phyloP scores from a whole-genome alignment of 2,113 vertebrate species.

The Lasiurus borealis region DNA sequence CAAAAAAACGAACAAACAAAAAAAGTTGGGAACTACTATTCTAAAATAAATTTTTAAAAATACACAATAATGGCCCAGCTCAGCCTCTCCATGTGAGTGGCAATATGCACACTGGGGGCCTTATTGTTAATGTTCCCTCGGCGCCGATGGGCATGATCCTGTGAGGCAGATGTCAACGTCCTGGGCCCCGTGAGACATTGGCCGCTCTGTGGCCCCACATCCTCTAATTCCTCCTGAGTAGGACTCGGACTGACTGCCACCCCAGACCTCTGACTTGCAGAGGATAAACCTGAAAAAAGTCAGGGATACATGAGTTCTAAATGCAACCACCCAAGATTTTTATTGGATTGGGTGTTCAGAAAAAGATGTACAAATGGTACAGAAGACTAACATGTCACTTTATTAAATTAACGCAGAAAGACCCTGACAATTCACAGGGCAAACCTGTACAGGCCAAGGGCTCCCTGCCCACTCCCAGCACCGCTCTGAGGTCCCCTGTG shows the following conservation, averaged over 20 bases:
- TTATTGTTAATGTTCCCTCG: rapidly evolving
- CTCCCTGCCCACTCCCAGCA: rapidly evolving
- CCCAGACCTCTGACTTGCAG: background rate
- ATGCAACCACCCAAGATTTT: background rate
- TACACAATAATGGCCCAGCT: rapidly evolving
- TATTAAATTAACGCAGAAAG: background rate
- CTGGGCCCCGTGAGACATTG: rapidly evolving
- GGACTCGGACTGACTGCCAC: rapidly evolving
- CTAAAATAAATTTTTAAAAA: no score
- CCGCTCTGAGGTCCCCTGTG: background rate
- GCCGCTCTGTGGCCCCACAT: rapidly evolving
- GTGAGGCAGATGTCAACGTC: rapidly evolving
- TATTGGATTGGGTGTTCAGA: background rate
- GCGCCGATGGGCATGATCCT: rapidly evolving
- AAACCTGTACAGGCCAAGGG: background rate
- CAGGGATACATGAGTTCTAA: background rate
- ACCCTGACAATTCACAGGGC: rapidly evolving
- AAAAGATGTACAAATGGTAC: background rate
- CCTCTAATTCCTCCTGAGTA: rapidly evolving
- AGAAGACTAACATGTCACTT: background rate
- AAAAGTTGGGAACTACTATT: no score
- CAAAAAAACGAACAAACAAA: no score
- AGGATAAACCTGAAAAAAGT: background rate
- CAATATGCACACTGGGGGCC: rapidly evolving
- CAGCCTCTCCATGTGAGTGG: no score